Evolutionary conservation across 2,888 invertebrate genomes (phyloP).

Genomic region (Drosophila antonietae): DNA sequence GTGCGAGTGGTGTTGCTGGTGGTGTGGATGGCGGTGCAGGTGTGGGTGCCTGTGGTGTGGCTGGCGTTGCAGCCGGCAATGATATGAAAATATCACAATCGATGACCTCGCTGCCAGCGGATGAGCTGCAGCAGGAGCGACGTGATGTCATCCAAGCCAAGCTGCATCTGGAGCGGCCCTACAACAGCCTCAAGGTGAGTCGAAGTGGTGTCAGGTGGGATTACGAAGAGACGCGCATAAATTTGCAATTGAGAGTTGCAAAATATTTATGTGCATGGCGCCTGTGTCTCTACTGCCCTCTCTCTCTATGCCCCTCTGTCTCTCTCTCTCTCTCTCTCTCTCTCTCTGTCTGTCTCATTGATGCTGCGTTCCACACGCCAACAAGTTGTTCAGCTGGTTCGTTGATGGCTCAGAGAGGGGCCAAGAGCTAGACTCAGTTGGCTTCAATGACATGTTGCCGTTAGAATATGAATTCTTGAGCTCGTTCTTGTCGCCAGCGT

Average conservation of each 20-base stretch:
- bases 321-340: not conserved
- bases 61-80: slow-evolving; percentile 5
- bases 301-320: not conserved
- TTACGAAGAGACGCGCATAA: slow-evolving; percentile 45
- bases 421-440: slow-evolving; percentile 3
- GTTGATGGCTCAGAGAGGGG: not conserved
- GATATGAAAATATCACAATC: slow-evolving; percentile 85
- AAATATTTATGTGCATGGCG: slow-evolving; percentile 1
- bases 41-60: not conserved
- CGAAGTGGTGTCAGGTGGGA: not conserved
- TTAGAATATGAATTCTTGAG: slow-evolving; percentile 59
- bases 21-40: not conserved
- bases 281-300: not conserved
- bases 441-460: slow-evolving; percentile 64
- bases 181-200: slow-evolving; percentile 90
- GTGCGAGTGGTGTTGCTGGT: not conserved
- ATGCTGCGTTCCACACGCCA: slow-evolving; percentile 42
- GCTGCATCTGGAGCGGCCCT: slow-evolving; percentile 89
- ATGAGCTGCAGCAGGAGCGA: slow-evolving; percentile 85
- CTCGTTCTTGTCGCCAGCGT: slow-evolving; percentile 34
- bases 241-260: slow-evolving; percentile 52
- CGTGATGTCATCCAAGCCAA: slow-evolving; percentile 85
- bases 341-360: not conserved
- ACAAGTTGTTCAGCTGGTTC: slow-evolving; percentile 38
- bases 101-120: slow-evolving; percentile 91